Conservation (phyloP, 53 echinoderm and acorn worm genomes). For the Paracentrotus lividus region DNA sequence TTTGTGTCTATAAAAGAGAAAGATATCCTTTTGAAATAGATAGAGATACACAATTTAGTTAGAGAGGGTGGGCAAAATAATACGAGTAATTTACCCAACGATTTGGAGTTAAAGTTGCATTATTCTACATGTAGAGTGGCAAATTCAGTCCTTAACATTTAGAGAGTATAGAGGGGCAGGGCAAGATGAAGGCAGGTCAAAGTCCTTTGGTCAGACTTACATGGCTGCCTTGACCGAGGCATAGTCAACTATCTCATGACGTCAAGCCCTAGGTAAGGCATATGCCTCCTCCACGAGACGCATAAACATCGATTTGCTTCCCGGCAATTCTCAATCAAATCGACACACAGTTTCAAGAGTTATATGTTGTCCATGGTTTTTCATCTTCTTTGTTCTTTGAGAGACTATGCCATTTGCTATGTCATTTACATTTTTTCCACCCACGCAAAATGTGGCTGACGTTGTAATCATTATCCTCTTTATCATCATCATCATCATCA, state of each 20-base stretch:
- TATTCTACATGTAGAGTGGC: too few relatives aligned
- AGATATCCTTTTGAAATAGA: too few relatives aligned
- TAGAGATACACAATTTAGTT: neutral
- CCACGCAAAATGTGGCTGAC: too few relatives aligned
- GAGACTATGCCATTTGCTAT: too few relatives aligned
- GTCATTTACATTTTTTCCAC: too few relatives aligned
- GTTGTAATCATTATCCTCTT: too few relatives aligned
- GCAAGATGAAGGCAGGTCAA: neutral
- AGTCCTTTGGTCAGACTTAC: conserved; percentile 21
- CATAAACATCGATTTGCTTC: conserved; percentile 21
- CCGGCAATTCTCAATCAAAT: neutral
- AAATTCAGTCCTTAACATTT: too few relatives aligned
- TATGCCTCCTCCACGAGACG: neutral
- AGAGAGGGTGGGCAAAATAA: neutral
- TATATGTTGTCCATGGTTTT: neutral
- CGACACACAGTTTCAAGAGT: neutral
- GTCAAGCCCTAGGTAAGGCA: neutral
- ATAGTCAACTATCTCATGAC: neutral
- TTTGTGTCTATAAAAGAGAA: neutral
- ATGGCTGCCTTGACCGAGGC: neutral
- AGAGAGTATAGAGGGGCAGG: neutral
- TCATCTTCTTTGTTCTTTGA: neutral
- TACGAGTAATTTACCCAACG: too few relatives aligned
- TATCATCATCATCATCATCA: neutral
- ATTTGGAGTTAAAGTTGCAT: too few relatives aligned